Evolutionary conservation across 2,113 vertebrate species (phyloP), one percentile per base, ranked within the genome.

Genomic region (Serinus canaria): DNA sequence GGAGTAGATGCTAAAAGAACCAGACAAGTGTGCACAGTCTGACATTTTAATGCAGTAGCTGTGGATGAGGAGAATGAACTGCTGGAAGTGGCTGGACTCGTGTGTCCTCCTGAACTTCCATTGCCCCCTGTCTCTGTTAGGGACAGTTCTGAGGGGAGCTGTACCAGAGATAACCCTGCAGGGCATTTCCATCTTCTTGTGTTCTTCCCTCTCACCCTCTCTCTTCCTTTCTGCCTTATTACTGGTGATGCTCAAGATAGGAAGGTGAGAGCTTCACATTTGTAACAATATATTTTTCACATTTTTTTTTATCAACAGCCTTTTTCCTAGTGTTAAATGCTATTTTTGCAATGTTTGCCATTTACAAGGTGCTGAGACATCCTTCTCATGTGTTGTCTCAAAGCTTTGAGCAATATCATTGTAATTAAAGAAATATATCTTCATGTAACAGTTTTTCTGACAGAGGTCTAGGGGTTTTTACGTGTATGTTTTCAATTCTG

Each of bases 51-150:
- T 69, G 50, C 59, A 52, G 68, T 60, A 67, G 43, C 60, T 92
- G 47, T 72, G 66, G 58, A 21, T 82, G 74, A 78, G 46, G 50
- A 74, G 64, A 62, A 31, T 8, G 50, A 89, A 14, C 39, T 67
- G 4, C 6, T 55, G 28, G 16, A 87, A 37, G 10, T 20, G 41
- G 7, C 66, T 64, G 44, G 59, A 46, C 60, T 77, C 0, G 0
- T 23, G 21, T 83, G 83, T 83, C 37, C 49, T 89, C 50, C 41
- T 39, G 46, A 63, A 1, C 55, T 63, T 5, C 14, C 7, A 33
- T 6, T 87, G 64, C 28, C 43, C 44, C 1, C 63, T 70, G 44
- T 62, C 3, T 0, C 60, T 90, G n/a, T 37, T 53, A 2, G 50
- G 83, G 68, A 44, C 55, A 19, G 35, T 27, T 21, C 19, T 62